These are phyloP conservation scores for Cenopis cana DNA, from an alignment of 2,888 invertebrate genomes.

Conservation along the genomic window DNA sequence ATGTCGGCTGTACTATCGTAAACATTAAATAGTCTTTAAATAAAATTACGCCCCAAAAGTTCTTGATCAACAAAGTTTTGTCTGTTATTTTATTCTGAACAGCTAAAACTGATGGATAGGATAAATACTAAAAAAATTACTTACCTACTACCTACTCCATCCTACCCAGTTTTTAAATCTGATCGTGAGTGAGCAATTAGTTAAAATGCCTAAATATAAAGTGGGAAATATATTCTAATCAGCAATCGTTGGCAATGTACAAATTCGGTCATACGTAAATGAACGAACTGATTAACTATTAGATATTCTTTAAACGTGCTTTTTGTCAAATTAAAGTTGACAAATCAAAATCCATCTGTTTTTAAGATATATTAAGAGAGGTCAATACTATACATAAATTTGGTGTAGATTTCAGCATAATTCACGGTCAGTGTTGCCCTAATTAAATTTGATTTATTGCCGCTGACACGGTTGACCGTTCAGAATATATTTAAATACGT, in stretches of 20 bases:
- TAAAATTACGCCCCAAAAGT: neutral
- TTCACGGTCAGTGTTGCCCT: neutral
- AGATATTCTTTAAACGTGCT: too few species aligned
- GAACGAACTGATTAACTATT: too few species aligned
- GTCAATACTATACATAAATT: neutral
- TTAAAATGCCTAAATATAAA: constrained; percentile 13
- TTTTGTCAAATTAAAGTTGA: neutral
- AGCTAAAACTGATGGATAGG: neutral
- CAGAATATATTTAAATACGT: neutral
- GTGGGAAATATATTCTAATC: neutral
- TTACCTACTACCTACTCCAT: neutral
- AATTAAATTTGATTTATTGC: neutral
- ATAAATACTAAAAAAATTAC: neutral
- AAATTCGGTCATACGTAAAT: too few species aligned
- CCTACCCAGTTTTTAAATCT: neutral
- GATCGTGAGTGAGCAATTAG: neutral
- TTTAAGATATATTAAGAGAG: neutral
- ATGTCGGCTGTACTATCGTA: constrained; percentile 5
- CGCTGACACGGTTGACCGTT: neutral
- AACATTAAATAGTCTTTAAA: constrained; percentile 24
- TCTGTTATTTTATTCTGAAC: neutral
- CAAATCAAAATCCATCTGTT: neutral
- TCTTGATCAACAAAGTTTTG: neutral
- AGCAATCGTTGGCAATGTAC: neutral
- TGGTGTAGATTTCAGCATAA: neutral